Conservation (phyloP, 1,140 invertebrate species). For the Matsumurasca onukii region DNA sequence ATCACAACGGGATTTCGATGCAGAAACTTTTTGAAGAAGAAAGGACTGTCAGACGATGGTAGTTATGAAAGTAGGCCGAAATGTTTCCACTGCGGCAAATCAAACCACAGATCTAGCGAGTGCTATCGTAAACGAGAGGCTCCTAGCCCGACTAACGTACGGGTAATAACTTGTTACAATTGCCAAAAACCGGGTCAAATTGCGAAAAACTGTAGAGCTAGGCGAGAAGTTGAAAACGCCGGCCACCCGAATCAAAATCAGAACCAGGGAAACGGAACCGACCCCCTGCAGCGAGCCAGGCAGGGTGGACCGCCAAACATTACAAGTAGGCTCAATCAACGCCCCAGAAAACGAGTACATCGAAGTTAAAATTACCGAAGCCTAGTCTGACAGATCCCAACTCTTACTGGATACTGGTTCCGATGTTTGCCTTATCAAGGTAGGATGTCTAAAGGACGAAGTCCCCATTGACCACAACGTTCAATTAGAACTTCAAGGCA, state of each 20-base stretch:
- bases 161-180: not conserved
- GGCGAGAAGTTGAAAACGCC: not conserved
- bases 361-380: not conserved
- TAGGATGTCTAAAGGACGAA: not conserved
- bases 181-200: not conserved
- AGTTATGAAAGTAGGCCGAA: not conserved
- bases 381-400: not conserved
- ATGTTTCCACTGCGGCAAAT: conserved; percentile 3
- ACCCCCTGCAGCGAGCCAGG: not conserved
- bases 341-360: not conserved
- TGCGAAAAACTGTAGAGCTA: not conserved
- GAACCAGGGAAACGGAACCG: conserved; percentile 10
- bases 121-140: not conserved
- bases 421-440: conserved; percentile 1
- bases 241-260: not conserved
- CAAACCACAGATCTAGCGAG: not conserved
- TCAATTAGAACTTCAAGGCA: conserved; percentile 9
- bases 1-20: not conserved
- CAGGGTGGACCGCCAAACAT: not conserved
- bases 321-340: not conserved
- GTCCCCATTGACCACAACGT: not conserved
- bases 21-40: not conserved
- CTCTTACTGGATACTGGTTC: not conserved
- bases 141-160: not conserved
- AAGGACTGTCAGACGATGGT: not conserved